Percentiles rank a stretch among this genome's conserved stretches.
phyloP scores from a whole-genome alignment of 1,140 invertebrate species.

The Elymnias hypermnestra region DNA sequence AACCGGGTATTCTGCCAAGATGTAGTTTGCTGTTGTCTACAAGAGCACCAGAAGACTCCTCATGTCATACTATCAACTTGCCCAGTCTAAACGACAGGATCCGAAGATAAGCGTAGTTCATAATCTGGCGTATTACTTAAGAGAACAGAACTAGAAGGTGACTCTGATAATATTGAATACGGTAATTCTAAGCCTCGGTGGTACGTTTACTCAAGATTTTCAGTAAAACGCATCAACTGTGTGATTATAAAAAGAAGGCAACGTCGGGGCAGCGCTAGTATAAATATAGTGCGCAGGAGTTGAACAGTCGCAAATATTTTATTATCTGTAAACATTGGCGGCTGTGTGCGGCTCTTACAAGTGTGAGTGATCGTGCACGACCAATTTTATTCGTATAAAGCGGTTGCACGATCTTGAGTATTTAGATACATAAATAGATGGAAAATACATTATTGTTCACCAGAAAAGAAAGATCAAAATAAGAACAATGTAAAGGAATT shows the following conservation, averaged over 20 bases:
- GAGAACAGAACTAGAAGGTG: no score
- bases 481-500: no score
- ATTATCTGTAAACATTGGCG: constrained; percentile 51
- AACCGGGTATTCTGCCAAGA: no score
- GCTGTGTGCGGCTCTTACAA: constrained; percentile 14
- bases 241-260: constrained; percentile 20
- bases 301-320: constrained; percentile 58
- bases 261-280: constrained; percentile 37
- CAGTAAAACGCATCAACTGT: constrained; percentile 14
- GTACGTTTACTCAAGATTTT: constrained; percentile 12
- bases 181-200: constrained; percentile 1
- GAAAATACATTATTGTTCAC: no score
- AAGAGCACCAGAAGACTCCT: no score
- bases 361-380: constrained; percentile 25
- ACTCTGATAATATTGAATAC: no score
- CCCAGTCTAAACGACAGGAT: no score
- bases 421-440: constrained; percentile 16
- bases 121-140: no score
- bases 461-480: no score
- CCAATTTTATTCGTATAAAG: constrained; percentile 27
- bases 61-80: no score
- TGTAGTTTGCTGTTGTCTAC: no score
- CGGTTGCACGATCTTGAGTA: not conserved
- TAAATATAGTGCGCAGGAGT: constrained; percentile 57
- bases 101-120: no score